Conservation (phyloP, 2,113 vertebrate species). For the Calyptomena viridis region DNA sequence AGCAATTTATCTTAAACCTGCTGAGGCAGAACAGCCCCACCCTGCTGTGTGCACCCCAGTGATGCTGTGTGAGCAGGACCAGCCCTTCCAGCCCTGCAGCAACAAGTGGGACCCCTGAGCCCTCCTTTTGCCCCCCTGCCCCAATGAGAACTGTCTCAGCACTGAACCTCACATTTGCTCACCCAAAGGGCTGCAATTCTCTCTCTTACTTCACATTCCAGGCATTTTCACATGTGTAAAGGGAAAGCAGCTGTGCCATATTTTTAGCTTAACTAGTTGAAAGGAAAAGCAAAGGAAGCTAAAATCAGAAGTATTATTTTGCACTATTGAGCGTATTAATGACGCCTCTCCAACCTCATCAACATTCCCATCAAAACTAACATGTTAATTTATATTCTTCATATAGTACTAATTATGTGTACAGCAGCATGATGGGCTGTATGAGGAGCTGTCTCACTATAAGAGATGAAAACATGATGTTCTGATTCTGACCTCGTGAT, state of each 20-base stretch:
- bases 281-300: slow-evolving; percentile 41
- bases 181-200: not conserved
- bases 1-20: not conserved
- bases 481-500: not conserved
- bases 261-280: slow-evolving; percentile 40
- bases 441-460: not conserved
- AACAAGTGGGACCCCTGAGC: not conserved
- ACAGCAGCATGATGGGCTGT: not conserved
- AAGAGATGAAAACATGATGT: not conserved
- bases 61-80: not conserved
- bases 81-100: not conserved
- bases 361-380: slow-evolving; percentile 44
- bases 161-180: not conserved
- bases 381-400: slow-evolving; percentile 57
- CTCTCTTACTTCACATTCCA: slow-evolving; percentile 7
- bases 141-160: too few species aligned
- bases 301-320: slow-evolving; percentile 47
- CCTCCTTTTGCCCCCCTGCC: not conserved
- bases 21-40: not conserved
- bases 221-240: slow-evolving; percentile 1
- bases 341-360: slow-evolving; percentile 41
- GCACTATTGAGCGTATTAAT: slow-evolving; percentile 36
- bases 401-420: slow-evolving; percentile 24
- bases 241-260: slow-evolving; percentile 30
- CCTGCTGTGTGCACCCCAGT: not conserved